phyloP scores from a whole-genome alignment of 2,113 vertebrate genomes.

The Picathartes gymnocephalus region DNA sequence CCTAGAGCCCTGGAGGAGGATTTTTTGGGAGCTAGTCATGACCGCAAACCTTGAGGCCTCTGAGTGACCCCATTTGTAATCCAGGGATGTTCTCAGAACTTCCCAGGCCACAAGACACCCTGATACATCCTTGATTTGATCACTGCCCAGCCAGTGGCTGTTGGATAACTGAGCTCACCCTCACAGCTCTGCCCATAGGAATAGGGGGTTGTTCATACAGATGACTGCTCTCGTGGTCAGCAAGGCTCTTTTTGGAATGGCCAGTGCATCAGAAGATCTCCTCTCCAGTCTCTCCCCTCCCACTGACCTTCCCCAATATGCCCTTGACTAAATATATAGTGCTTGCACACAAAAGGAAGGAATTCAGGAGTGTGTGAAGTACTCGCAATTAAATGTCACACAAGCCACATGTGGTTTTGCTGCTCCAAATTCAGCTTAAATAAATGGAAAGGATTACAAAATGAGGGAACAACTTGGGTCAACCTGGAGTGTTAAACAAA shows the following conservation, averaged over 20 bases:
- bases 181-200: neutral
- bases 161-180: neutral
- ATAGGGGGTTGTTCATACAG: neutral
- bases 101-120: neutral
- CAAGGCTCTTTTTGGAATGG: neutral
- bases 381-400: constrained; percentile 55
- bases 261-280: neutral
- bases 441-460: constrained; percentile 59
- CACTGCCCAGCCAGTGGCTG: neutral
- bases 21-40: neutral
- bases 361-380: constrained; percentile 55
- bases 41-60: neutral
- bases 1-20: neutral
- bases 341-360: constrained; percentile 49
- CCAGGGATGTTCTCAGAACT: neutral
- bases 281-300: neutral
- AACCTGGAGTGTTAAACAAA: constrained; percentile 24
- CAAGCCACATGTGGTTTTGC: constrained; percentile 59
- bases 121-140: neutral
- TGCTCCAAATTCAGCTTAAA: constrained; percentile 53
- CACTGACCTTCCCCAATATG: constrained; percentile 13
- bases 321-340: constrained; percentile 6
- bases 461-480: constrained; percentile 38
- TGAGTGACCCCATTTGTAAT: neutral
- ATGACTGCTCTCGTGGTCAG: constrained; percentile 6